Percentiles rank a stretch among this genome's conserved stretches.
Conservation (phyloP, 2,113 vertebrate species). For the Oreocharis arfaki region DNA sequence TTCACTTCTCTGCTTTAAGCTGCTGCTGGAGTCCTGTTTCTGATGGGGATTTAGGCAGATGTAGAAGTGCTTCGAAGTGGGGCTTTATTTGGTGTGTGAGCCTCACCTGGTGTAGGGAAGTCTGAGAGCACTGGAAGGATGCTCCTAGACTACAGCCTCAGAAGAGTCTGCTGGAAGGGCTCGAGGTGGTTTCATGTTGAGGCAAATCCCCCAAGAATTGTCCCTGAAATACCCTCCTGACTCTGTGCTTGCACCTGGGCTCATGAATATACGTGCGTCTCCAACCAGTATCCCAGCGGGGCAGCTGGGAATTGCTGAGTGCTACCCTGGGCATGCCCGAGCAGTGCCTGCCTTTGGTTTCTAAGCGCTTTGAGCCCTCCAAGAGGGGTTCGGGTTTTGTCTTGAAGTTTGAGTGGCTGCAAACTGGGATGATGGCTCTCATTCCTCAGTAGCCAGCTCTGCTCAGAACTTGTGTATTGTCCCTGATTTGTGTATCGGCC, state of each 20-base stretch:
- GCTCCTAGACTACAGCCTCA: background rate
- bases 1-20: background rate
- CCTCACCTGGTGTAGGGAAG: background rate
- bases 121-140: background rate
- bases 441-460: background rate
- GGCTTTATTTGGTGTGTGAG: background rate
- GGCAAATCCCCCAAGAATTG: background rate
- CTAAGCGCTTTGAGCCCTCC: background rate
- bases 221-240: background rate
- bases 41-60: background rate
- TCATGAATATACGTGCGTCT: background rate
- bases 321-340: background rate
- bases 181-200: background rate
- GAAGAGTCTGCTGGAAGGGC: background rate
- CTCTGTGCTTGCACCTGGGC: background rate
- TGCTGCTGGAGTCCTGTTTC: background rate
- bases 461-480: background rate
- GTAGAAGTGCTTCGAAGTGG: background rate
- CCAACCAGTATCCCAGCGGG: background rate
- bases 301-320: background rate
- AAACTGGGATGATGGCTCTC: background rate
- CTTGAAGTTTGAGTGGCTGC: background rate
- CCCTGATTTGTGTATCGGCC: background rate
- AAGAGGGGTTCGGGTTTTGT: background rate
- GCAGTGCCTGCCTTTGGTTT: background rate